A percentile compares a stretch with the other conserved stretches of the same genome.
Evolutionary conservation across 2,888 invertebrate genomes (phyloP).

Genomic region (Calameuta filiformis): DNA sequence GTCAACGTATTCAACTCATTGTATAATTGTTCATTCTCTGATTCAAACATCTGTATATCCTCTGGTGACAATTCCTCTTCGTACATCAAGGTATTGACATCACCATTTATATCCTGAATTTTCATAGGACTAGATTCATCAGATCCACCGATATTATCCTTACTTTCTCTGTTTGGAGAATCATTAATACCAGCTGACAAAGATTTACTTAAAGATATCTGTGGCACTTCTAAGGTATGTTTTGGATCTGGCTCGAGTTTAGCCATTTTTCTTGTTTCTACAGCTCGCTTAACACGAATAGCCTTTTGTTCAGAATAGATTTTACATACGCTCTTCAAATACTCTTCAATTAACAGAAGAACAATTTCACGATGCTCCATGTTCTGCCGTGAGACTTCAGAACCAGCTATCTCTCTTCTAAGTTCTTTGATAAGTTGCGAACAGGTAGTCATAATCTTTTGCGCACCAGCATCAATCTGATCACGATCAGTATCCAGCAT

Average conservation of each 20-base stretch:
- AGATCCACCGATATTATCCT: constrained; percentile 14
- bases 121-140: constrained; percentile 51
- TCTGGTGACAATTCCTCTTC: constrained; percentile 82
- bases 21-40: constrained; percentile 88
- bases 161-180: constrained; percentile 1
- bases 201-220: background rate
- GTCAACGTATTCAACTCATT: constrained; percentile 89
- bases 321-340: constrained; percentile 87
- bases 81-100: constrained; percentile 54
- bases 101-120: constrained; percentile 59
- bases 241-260: constrained; percentile 71
- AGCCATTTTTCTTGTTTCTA: constrained; percentile 85
- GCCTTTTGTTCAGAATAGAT: constrained; percentile 91
- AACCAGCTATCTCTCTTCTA: constrained; percentile 72
- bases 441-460: constrained; percentile 85
- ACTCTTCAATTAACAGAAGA: constrained; percentile 79
- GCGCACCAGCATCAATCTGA: constrained; percentile 86
- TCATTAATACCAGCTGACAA: background rate
- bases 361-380: constrained; percentile 83
- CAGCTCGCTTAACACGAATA: constrained; percentile 83
- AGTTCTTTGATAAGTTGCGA: constrained; percentile 82
- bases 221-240: constrained; percentile 1
- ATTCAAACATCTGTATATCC: constrained; percentile 92
- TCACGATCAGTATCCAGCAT: constrained; percentile 90
- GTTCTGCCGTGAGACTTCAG: constrained; percentile 72